Evolutionary conservation across 1,140 invertebrate genomes (phyloP).

Genomic region (Drosophila serrata): DNA sequence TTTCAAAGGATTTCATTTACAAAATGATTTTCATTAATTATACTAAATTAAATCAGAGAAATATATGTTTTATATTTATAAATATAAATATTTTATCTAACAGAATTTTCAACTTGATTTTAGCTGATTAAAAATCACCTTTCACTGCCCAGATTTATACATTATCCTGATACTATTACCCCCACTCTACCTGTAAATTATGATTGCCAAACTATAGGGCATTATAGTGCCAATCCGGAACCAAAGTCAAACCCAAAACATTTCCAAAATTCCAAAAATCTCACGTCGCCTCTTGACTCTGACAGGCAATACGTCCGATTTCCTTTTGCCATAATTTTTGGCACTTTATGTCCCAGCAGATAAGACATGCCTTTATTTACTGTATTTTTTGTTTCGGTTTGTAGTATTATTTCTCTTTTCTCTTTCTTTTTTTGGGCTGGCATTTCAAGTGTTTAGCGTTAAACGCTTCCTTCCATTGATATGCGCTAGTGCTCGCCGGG

Average conservation of each 20-base stretch:
- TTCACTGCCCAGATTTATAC: too few species aligned
- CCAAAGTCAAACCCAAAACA: not conserved
- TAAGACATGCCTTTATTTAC: slow-evolving; percentile 57
- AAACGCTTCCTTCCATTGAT: slow-evolving; percentile 67
- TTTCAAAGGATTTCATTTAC: too few species aligned
- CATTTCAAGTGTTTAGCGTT: slow-evolving; percentile 71
- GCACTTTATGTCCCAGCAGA: slow-evolving; percentile 74
- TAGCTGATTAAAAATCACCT: too few species aligned
- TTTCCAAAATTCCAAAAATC: not conserved
- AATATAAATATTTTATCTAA: too few species aligned
- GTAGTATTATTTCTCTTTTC: slow-evolving; percentile 29
- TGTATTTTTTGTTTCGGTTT: slow-evolving; percentile 33
- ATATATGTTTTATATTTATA: too few species aligned
- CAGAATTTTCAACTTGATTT: too few species aligned
- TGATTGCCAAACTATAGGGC: too few species aligned
- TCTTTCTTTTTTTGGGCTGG: slow-evolving; percentile 22
- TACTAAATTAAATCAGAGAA: too few species aligned
- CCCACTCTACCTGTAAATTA: not conserved
- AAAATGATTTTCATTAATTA: too few species aligned
- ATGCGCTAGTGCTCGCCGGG: slow-evolving; percentile 41
- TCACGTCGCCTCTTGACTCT: slow-evolving; percentile 33
- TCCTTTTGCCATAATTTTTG: slow-evolving; percentile 81
- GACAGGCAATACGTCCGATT: slow-evolving; percentile 43
- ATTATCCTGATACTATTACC: too few species aligned
- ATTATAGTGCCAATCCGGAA: not conserved